Evolutionary conservation across 2,113 vertebrate species (phyloP), one percentile per base, ranked within the genome.

Genomic region (Plotosus lineatus): DNA sequence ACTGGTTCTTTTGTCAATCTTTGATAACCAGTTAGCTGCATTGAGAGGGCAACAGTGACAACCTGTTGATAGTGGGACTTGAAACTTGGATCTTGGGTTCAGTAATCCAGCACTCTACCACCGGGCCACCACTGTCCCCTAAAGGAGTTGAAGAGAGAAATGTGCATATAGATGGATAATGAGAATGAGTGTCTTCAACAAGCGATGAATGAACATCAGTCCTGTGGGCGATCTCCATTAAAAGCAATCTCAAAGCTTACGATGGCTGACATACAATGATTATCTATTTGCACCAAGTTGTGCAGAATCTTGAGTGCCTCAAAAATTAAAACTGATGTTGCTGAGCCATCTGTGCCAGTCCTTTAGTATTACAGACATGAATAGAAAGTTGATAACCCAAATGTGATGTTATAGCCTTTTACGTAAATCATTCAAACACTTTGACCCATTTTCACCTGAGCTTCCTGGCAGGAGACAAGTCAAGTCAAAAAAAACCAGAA

Each of bases 251-350:
- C 19, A 40, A 40, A 65, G 33, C 21, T n/a, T 17, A 66, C 89
- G 79, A 89, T 90, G 90, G 90, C 85, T 38, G 23, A 19, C 12
- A 84, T 69, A 85, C 28, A 85, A 84, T 80, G 75, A 88, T 86
- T 90, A 90, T 86, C 87, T 91, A 90, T 89, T 90, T 63, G 48
- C n/a, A n/a, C n/a, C n/a, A n/a, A n/a, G n/a, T n/a, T n/a, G n/a
- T n/a, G n/a, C n/a, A n/a, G n/a, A n/a, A n/a, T n/a, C n/a, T n/a
- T 58, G 6, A 48, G 55, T 74, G 26, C 31, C 46, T 53, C 51
- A 2, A 6, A 21, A 56, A 23, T 23, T 21, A 53, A 21, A 53
- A 7, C 2, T 53, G 21, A 53, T 53, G 21, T 23, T 53, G 21
- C 51, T 10, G 21, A 23, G 19, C 50, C 2, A 6, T 21, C 50